Evolutionary conservation across 2,888 invertebrate species (phyloP).

Genomic region (Xylocampa areola): DNA sequence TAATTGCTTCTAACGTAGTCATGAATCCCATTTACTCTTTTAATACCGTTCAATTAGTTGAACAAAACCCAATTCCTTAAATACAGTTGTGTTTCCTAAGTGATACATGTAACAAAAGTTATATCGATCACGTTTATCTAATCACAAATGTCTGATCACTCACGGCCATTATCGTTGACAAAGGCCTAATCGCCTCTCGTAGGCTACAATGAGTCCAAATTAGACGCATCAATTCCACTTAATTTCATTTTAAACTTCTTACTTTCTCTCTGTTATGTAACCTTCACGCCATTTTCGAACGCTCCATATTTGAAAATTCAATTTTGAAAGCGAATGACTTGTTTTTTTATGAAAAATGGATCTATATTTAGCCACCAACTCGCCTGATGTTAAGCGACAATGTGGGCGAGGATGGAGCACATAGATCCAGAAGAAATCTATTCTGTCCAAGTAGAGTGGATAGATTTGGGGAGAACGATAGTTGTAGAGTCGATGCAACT

Average conservation of each 20-base stretch:
- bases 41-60: neutral
- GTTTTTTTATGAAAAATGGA: too few species aligned
- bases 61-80: slow-evolving; percentile 1
- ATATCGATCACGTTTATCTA: slow-evolving; percentile 49
- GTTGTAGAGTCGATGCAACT: too few species aligned
- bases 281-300: slow-evolving; percentile 51
- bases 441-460: too few species aligned
- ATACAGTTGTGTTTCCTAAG: slow-evolving; percentile 5
- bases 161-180: slow-evolving; percentile 53
- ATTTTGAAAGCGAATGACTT: slow-evolving; percentile 41
- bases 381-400: too few species aligned
- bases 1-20: too few species aligned
- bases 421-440: too few species aligned
- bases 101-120: slow-evolving; percentile 40
- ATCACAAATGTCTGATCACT: slow-evolving; percentile 45
- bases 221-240: slow-evolving; percentile 71
- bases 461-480: too few species aligned
- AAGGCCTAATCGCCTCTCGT: slow-evolving; percentile 62
- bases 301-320: slow-evolving; percentile 62
- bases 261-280: slow-evolving; percentile 67
- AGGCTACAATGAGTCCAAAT: slow-evolving; percentile 66
- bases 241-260: slow-evolving; percentile 66
- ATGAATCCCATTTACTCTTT: neutral
- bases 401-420: too few species aligned
- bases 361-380: too few species aligned